Percentiles rank a stretch among this genome's conserved stretches.
These are phyloP conservation scores for Rhabdomys dilectus DNA, from an alignment of 2,113 vertebrate species.

Conservation along the genomic window DNA sequence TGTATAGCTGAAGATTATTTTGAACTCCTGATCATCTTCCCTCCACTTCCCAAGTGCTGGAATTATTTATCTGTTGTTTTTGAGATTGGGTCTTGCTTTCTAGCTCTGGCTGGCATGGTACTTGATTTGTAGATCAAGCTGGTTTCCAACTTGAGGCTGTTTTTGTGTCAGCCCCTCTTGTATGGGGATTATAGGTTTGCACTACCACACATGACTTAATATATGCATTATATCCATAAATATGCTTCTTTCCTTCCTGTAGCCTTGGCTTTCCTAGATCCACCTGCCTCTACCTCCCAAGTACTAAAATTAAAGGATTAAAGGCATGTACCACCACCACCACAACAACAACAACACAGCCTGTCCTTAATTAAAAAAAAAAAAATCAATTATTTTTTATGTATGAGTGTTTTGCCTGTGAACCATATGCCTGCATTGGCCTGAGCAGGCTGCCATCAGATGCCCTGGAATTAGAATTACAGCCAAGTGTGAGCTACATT, in stretches of 20 bases:
- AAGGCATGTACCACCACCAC: not conserved
- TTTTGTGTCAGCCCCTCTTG: not conserved
- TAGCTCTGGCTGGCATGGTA: not conserved
- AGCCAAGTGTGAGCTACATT: not conserved
- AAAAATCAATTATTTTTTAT: not conserved
- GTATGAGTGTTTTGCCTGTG: not conserved
- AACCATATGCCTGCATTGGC: not conserved
- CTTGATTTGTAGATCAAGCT: not conserved
- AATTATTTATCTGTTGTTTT: not conserved
- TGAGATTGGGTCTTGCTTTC: not conserved
- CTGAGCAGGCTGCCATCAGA: not conserved
- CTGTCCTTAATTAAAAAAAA: not conserved
- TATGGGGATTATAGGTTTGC: not conserved
- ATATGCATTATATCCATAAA: conserved; percentile 8
- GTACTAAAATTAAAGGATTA: no score
- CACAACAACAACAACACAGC: no score
- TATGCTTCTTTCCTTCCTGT: not conserved
- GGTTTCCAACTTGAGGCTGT: not conserved
- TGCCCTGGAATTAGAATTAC: not conserved
- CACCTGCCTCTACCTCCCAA: not conserved
- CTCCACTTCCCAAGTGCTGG: not conserved
- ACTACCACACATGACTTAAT: not conserved
- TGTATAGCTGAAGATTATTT: not conserved
- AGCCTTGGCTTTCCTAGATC: not conserved
- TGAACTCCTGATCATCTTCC: not conserved